Evolutionary conservation across 2,113 vertebrate species (phyloP).

Genomic region (Notarius quadriscutis): DNA sequence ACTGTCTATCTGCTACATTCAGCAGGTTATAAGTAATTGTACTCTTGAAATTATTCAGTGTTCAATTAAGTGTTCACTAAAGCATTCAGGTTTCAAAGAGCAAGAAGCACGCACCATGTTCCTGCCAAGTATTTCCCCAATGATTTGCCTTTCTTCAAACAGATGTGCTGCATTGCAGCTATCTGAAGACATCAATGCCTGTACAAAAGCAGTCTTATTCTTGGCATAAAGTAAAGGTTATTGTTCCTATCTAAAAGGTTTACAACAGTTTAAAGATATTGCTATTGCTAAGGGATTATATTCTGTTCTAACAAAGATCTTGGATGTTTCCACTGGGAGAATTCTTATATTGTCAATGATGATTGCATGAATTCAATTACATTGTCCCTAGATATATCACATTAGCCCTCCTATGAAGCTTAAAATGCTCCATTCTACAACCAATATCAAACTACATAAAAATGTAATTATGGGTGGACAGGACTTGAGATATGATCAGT

Average conservation of each 20-base stretch:
- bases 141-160: conserved; percentile 23
- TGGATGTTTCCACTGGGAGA: background rate
- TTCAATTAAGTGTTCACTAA: background rate
- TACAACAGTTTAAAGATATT: background rate
- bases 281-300: background rate
- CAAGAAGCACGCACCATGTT: background rate
- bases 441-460: background rate
- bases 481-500: background rate
- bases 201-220: conserved; percentile 31
- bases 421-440: background rate
- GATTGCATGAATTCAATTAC: background rate
- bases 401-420: background rate
- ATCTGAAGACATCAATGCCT: conserved; percentile 28
- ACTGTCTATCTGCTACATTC: background rate
- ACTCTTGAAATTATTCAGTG: background rate
- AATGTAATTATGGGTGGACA: background rate
- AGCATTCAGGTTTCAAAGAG: background rate
- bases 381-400: background rate
- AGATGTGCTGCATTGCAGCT: conserved; percentile 12
- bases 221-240: conserved; percentile 39
- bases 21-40: background rate
- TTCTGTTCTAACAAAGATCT: background rate
- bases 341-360: background rate
- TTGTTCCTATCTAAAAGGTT: background rate
- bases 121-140: conserved; percentile 24